Evolutionary conservation across 1,140 invertebrate genomes (phyloP).

Genomic region (Gryon sp.): DNA sequence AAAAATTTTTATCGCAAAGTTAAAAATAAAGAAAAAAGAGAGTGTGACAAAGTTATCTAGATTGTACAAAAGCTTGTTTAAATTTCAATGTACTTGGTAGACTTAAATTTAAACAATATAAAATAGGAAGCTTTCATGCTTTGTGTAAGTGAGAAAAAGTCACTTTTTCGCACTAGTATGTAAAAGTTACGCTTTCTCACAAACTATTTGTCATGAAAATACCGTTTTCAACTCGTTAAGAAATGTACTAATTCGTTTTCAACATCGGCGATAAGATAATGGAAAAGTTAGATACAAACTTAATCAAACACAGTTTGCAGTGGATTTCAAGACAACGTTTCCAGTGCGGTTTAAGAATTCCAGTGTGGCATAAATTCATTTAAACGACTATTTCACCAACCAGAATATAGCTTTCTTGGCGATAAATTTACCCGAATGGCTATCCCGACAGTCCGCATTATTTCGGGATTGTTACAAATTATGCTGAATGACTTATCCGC

Average conservation of each 20-base stretch:
- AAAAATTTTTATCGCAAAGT: background rate
- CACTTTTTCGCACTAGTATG: too few relatives aligned
- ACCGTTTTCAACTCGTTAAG: too few relatives aligned
- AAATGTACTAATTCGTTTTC: too few relatives aligned
- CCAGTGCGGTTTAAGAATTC: conserved; percentile 48
- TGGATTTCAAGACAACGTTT: conserved; percentile 45
- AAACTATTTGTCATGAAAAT: too few relatives aligned
- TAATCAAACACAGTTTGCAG: conserved; percentile 61
- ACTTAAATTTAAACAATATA: too few relatives aligned
- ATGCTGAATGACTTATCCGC: conserved; percentile 57
- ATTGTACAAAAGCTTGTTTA: too few relatives aligned
- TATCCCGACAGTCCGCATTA: conserved; percentile 60
- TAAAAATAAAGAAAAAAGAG: background rate
- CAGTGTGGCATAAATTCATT: conserved; percentile 67
- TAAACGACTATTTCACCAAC: conserved; percentile 64
- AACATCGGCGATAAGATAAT: conserved; percentile 42
- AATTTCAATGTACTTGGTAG: too few relatives aligned
- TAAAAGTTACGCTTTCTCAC: too few relatives aligned
- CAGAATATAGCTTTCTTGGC: conserved; percentile 57
- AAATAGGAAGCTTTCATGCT: too few relatives aligned
- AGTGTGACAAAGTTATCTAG: too few relatives aligned
- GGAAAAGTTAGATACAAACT: conserved; percentile 53
- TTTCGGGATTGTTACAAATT: conserved; percentile 68
- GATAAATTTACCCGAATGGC: conserved; percentile 65
- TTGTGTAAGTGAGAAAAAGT: too few relatives aligned